A percentile compares a stretch with the other conserved stretches of the same genome.
Conservation (phyloP, 2,888 invertebrate species). For the Microctonus brassicae region DNA sequence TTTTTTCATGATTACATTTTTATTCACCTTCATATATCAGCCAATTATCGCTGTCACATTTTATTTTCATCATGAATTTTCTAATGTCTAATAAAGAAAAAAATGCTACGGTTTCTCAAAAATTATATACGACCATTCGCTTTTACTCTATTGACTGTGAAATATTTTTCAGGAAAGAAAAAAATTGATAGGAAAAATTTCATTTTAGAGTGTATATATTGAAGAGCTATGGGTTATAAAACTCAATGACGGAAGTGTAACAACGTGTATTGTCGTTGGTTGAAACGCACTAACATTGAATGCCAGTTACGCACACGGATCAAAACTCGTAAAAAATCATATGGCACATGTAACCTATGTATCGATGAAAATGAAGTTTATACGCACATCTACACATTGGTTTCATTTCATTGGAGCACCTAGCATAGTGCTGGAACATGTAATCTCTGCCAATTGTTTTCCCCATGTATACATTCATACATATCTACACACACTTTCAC, state of each 20-base stretch:
- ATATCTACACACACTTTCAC: not conserved
- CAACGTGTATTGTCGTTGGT: conserved; percentile 36
- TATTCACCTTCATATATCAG: too few species aligned
- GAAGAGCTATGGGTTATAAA: conserved; percentile 35
- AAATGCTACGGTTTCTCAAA: not conserved
- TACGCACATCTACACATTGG: not conserved
- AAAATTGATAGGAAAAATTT: conserved; percentile 28
- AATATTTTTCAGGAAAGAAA: conserved; percentile 4
- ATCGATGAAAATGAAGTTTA: not conserved
- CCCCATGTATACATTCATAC: not conserved
- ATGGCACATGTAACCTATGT: not conserved
- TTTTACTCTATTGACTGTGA: not conserved
- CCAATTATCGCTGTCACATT: too few species aligned
- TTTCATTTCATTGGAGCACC: not conserved
- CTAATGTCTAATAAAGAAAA: too few species aligned
- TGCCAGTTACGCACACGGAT: conserved; percentile 35
- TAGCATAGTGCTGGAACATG: not conserved
- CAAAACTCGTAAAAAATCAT: conserved; percentile 23
- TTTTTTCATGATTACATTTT: too few species aligned
- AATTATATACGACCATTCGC: not conserved
- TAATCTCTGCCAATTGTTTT: conserved; percentile 22
- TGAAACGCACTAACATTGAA: conserved; percentile 22
- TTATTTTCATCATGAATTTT: too few species aligned
- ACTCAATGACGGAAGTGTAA: conserved; percentile 43
- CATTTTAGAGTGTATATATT: conserved; percentile 17